A percentile compares a stretch with the other conserved stretches of the same genome.
Conservation (phyloP, 2,797 vertebrate species). For the Dryobates pubescens region DNA sequence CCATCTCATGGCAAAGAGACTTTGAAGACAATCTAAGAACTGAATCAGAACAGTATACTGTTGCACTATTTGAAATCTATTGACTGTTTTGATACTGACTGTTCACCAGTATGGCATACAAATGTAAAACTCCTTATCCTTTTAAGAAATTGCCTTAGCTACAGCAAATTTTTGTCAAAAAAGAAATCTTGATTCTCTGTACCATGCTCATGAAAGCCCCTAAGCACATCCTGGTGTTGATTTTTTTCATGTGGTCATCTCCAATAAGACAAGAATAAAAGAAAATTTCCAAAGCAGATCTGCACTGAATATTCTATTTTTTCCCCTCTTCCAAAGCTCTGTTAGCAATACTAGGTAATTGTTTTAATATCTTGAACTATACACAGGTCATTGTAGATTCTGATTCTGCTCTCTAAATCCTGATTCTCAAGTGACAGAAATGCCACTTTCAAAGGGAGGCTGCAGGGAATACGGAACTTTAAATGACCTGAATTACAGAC, state of each 20-base stretch:
- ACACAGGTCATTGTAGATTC: neutral
- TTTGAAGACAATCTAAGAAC: neutral
- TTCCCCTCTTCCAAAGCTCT: no score
- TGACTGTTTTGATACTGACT: neutral
- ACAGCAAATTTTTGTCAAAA: neutral
- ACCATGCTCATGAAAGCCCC: neutral
- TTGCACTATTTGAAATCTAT: neutral
- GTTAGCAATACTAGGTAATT: neutral
- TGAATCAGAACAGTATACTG: neutral
- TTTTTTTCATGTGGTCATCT: neutral
- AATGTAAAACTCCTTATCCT: neutral
- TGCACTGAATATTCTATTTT: neutral
- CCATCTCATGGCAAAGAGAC: neutral
- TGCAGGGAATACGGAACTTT: neutral
- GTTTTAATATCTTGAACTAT: neutral
- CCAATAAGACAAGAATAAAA: neutral
- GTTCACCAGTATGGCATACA: neutral
- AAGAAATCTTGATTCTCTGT: neutral
- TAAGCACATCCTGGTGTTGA: neutral
- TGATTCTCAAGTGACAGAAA: neutral
- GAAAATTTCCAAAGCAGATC: neutral
- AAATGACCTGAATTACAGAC: neutral
- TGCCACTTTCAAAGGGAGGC: neutral
- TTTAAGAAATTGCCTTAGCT: neutral
- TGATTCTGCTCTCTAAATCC: neutral